Conservation (phyloP, 2,797 vertebrate genomes). For the Orientallactaga sibirica region DNA sequence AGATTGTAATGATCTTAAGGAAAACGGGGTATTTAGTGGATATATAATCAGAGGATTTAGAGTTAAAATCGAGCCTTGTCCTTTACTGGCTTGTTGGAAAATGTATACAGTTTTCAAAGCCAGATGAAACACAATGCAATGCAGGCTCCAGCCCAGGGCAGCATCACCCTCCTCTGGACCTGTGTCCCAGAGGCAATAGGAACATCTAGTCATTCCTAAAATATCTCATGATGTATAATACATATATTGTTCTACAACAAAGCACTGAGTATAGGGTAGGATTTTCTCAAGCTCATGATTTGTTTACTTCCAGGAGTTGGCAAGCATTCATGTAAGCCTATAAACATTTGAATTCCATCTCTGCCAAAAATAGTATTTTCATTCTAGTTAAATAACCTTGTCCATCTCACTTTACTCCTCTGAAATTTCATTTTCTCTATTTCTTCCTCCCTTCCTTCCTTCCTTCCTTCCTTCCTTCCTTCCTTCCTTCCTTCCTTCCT, state of each 20-base stretch:
- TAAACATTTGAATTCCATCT: constrained; percentile 28
- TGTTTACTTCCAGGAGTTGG: neutral
- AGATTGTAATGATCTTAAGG: neutral
- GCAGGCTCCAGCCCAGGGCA: neutral
- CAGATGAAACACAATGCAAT: neutral
- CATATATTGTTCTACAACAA: constrained; percentile 3
- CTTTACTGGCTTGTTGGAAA: neutral
- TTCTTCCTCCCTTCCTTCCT: no score
- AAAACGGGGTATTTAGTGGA: neutral
- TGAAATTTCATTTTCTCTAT: neutral
- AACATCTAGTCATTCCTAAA: constrained; percentile 36
- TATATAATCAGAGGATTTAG: neutral
- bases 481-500: no score
- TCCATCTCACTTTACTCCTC: neutral
- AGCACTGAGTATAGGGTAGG: neutral
- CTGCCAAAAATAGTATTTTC: constrained; percentile 23
- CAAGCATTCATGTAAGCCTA: neutral
- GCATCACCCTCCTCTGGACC: neutral
- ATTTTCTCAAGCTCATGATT: constrained; percentile 20
- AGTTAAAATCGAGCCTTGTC: neutral
- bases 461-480: no score
- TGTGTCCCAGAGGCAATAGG: neutral
- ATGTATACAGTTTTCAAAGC: constrained; percentile 2
- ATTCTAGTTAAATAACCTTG: constrained; percentile 5
- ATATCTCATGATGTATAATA: neutral